Base-by-base conservation (phyloP, 2,797 vertebrate species). In the Chrysocyon brachyurus region DNA sequence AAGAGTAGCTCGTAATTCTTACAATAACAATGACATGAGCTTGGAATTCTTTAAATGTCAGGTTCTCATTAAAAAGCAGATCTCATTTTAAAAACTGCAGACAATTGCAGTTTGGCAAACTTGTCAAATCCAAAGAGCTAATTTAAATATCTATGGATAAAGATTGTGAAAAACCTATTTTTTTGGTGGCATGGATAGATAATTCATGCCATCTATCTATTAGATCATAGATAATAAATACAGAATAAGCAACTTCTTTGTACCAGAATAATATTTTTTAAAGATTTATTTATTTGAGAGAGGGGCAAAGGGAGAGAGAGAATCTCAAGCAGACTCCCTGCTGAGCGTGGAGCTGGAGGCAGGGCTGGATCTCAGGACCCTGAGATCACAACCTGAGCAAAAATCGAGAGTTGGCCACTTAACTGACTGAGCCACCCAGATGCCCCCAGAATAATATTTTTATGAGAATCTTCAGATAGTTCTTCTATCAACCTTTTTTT, bases 51-150 rank as follows among this genome's bases (percentile, higher is more conserved):
- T 33, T 40, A 83, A 87, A 90, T 90, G 88, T 56, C 79, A 73
- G 12, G 6, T 82, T 90, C 84, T 93, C 75, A 77, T 87, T 79
- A 92, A 94, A 95, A 97, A 68, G 28, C 72, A 86, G 81, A 82
- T 63, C 59, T 2, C 46, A 57, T 94, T 90, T 85, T 96, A 70
- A 84, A 90, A 94, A 95, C 75, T 84, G 36, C 40, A 87, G 87
- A 86, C 64, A 78, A 24, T 64, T 72, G 24, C 28, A 64, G 24
- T 83, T 94, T 87, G 24, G 49, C 46, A 28, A 31, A 57, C 40
- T 15, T 63, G 70, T 73, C 68, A 66, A 46, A 68, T 92, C 33
- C 90, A 61, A 85, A 75, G 78, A 81, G 64, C 31, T 46, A 28
- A 85, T 97, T 88, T 93, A 70, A 87, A 84, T 84, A 78, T 40